These are phyloP conservation scores for Sarcophaga caerulescens DNA, from an alignment of 2,888 invertebrate genomes.

Conservation along the genomic window DNA sequence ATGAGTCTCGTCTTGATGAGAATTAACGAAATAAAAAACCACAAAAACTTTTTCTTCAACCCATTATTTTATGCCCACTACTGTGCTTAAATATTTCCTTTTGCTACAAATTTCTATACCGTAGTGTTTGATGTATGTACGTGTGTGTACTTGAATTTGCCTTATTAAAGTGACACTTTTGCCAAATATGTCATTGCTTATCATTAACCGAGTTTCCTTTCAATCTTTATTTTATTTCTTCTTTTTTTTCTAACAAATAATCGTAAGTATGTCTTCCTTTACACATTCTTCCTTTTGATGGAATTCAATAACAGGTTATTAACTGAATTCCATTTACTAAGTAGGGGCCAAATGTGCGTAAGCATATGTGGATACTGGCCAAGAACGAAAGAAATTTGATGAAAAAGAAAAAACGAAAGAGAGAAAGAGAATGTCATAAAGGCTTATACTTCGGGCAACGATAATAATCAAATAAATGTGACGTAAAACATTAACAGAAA, in stretches of 20 bases:
- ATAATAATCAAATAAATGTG: background rate
- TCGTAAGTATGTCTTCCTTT: background rate
- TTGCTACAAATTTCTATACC: too few species aligned
- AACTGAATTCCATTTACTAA: background rate
- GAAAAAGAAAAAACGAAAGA: background rate
- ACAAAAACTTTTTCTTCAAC: too few species aligned
- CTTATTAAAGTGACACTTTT: conserved; percentile 27
- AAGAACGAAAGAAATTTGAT: background rate
- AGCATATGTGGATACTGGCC: background rate
- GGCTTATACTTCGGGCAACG: background rate
- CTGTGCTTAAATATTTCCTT: too few species aligned
- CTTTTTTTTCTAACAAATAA: background rate
- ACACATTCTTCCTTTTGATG: background rate
- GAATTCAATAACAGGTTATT: conserved; percentile 33
- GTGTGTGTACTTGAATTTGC: background rate
- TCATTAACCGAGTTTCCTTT: conserved; percentile 22
- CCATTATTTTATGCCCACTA: too few species aligned
- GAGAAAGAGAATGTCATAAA: background rate
- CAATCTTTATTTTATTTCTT: background rate
- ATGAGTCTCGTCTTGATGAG: too few species aligned
- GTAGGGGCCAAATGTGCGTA: background rate
- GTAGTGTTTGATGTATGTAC: background rate
- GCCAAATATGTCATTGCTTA: conserved; percentile 29
- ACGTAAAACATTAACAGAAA: background rate
- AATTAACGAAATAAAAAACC: too few species aligned